These are phyloP conservation scores for Enteromius radiatus DNA, from an alignment of 2,797 vertebrate genomes.

Conservation along the genomic window DNA sequence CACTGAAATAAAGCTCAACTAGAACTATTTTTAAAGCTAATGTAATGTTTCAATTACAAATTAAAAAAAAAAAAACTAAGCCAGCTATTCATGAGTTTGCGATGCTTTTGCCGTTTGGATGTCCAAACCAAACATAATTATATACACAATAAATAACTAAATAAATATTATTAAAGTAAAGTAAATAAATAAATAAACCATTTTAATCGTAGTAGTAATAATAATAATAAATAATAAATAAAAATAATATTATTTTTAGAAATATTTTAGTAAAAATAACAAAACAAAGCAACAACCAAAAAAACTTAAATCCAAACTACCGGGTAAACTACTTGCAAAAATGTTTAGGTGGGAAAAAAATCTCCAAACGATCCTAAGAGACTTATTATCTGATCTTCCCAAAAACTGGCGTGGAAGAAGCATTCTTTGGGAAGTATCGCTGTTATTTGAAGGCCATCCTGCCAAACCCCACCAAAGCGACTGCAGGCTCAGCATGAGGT, in stretches of 20 bases:
- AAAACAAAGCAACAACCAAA: not conserved
- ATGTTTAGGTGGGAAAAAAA: not conserved
- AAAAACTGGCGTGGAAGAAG: not conserved
- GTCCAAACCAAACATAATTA: not conserved
- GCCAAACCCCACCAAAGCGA: not conserved
- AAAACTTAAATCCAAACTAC: not conserved
- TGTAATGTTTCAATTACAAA: not conserved
- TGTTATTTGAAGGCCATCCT: slow-evolving; percentile 28
- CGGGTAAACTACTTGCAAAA: not conserved
- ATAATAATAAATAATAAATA: not conserved
- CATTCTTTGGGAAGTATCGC: not conserved
- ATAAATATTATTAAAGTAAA: not conserved
- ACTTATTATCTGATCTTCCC: not conserved
- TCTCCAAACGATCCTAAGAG: not conserved
- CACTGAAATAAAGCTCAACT: not conserved
- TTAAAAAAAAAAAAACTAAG: no score
- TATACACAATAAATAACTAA: not conserved
- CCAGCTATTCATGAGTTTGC: not conserved
- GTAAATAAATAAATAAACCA: not conserved
- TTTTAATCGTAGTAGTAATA: not conserved
- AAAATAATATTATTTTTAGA: not conserved
- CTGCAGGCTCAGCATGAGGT: slow-evolving; percentile 25
- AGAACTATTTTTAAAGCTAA: not conserved
- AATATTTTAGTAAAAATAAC: not conserved
- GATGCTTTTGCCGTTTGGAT: not conserved